A percentile compares a stretch with the other conserved stretches of the same genome.
These are phyloP conservation scores for Potamarius usumacintae DNA, from an alignment of 2,113 vertebrate genomes.

Conservation along the genomic window DNA sequence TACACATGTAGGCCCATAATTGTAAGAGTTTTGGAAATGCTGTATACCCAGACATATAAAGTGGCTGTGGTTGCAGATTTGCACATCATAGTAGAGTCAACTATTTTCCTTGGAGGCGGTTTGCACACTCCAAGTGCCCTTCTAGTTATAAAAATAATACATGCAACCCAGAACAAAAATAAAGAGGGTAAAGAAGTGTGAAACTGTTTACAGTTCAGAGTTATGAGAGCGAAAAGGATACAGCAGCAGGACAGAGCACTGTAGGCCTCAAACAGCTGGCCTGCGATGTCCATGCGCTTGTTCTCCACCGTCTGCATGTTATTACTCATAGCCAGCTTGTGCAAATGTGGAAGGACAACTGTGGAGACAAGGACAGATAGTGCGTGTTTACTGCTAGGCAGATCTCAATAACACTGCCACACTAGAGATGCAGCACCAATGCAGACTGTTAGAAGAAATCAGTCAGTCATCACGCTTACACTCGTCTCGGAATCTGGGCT, in stretches of 20 bases:
- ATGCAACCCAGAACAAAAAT: not conserved
- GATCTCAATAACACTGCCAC: not conserved
- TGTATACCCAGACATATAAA: no score
- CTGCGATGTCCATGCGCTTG: slow-evolving; percentile 92
- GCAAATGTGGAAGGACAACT: slow-evolving; percentile 98
- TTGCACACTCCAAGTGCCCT: no score
- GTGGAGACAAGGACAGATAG: slow-evolving; percentile 51
- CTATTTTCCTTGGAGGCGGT: no score
- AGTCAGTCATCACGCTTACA: slow-evolving; percentile 75
- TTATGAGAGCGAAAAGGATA: slow-evolving; percentile 80
- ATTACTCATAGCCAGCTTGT: slow-evolving; percentile 92
- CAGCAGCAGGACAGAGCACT: slow-evolving; percentile 98
- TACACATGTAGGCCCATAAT: no score
- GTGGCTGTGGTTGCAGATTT: no score
- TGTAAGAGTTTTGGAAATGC: no score
- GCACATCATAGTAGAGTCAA: no score
- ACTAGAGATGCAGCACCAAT: not conserved
- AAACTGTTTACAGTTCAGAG: not conserved
- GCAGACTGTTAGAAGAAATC: not conserved
- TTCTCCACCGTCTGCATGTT: slow-evolving; percentile 90
- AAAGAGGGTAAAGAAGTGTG: not conserved
- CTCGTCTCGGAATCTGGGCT: slow-evolving; percentile 95
- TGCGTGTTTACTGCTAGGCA: not conserved
- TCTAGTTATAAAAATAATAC: no score
- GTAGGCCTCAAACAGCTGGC: slow-evolving; percentile 96